Evolutionary conservation across 1,140 invertebrate genomes (phyloP).

Genomic region (Lamellibrachia luymesi): DNA sequence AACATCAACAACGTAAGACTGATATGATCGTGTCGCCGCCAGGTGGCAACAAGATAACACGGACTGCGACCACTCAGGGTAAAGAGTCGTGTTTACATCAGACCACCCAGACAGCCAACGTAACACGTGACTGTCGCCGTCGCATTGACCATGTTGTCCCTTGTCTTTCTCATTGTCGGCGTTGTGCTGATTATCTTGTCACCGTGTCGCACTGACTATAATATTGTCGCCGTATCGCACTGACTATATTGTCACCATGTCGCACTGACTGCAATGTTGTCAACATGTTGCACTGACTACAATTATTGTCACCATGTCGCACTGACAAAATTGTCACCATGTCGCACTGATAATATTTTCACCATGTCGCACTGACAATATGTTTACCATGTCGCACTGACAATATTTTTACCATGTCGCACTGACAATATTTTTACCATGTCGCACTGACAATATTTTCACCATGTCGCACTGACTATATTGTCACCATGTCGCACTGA

Average conservation of each 20-base stretch:
- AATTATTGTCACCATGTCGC: neutral
- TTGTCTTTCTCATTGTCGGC: neutral
- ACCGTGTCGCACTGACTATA: neutral
- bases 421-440: neutral
- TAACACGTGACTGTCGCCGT: neutral
- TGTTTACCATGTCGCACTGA: neutral
- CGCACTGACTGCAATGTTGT: neutral
- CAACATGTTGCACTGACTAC: too few relatives aligned
- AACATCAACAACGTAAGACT: neutral
- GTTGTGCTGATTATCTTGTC: neutral
- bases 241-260: neutral
- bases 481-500: neutral
- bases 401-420: neutral
- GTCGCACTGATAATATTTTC: too few relatives aligned
- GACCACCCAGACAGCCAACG: neutral
- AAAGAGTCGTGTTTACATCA: neutral
- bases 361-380: neutral
- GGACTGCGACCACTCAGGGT: neutral
- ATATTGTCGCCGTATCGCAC: neutral
- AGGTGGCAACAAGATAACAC: neutral
- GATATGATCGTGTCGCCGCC: neutral
- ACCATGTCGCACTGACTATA: too few relatives aligned
- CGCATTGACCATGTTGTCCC: neutral
- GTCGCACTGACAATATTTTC: neutral
- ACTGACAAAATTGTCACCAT: neutral